phyloP scores from a whole-genome alignment of 2,797 vertebrate genomes.

The Telmatherina bonti region DNA sequence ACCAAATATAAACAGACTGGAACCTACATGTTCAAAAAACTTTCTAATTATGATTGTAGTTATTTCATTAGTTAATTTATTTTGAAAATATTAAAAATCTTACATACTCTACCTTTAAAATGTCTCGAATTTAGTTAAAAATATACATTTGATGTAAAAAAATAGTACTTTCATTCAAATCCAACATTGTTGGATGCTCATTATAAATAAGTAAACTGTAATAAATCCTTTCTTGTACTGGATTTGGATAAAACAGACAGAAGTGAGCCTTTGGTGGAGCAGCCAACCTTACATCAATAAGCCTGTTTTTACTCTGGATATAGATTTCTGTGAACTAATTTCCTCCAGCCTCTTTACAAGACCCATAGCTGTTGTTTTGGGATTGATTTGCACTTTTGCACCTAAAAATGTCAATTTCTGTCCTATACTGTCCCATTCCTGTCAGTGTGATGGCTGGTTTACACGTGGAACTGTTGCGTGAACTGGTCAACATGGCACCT shows the following conservation, averaged over 20 bases:
- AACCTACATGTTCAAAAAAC: too few relatives aligned
- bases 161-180: background rate
- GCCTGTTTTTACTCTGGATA: conserved; percentile 10
- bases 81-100: too few relatives aligned
- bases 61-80: too few relatives aligned
- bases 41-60: too few relatives aligned
- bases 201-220: background rate
- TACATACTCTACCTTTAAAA: too few relatives aligned
- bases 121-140: background rate
- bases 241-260: background rate
- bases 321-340: conserved; percentile 17
- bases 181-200: background rate
- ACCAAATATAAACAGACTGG: too few relatives aligned
- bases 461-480: background rate
- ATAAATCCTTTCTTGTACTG: background rate
- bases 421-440: background rate
- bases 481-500: too few relatives aligned
- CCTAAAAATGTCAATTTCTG: background rate
- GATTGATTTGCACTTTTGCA: conserved; percentile 27
- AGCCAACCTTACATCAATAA: background rate
- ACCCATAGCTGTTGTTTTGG: conserved; percentile 14
- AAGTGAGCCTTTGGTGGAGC: background rate
- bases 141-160: background rate
- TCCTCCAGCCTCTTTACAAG: conserved; percentile 8
- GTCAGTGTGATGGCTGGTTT: background rate